Evolutionary conservation across 1,140 invertebrate genomes (phyloP), one percentile per base, ranked within the genome.

Genomic region (Hypsibius dujardini): DNA sequence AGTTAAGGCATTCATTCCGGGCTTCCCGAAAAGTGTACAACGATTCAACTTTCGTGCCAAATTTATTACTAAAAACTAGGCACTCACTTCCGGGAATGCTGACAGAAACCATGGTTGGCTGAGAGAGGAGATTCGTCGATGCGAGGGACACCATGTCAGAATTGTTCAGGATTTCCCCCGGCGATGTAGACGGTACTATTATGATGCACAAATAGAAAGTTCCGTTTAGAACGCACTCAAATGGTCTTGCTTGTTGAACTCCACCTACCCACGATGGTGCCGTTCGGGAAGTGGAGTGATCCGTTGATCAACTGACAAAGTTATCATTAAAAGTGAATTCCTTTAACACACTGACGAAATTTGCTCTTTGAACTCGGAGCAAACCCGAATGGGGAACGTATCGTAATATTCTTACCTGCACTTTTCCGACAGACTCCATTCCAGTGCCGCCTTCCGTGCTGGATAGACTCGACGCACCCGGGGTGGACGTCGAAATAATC

Each of bases 41-140:
- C n/a, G n/a, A n/a, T n/a, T n/a, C n/a, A n/a, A n/a, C n/a, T n/a
- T n/a, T n/a, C n/a, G n/a, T n/a, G n/a, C n/a, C n/a, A n/a, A n/a
- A n/a, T n/a, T n/a, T n/a, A n/a, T n/a, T n/a, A n/a, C n/a, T n/a
- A n/a, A n/a, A n/a, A n/a, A 14, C 7, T 67, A 14, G 7, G 42
- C 7, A 42, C 62, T 67, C 42, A 67, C 62, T 42, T 67, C 62
- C 62, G 42, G 62, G 62, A 67, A 67, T 67, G 62, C 62, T 67
- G 3, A 67, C 62, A 3, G 62, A 67, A 42, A 67, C 62, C 62
- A 67, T 67, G 42, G 62, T 67, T 3, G 62, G 62, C 42, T 67
- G 62, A 3, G 62, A 67, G 45, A 42, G 50, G 7, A 56, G 50
- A n/a, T 56, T 56, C 7, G 50, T n/a, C 7, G 7, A 7, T 7